Evolutionary conservation across 2,888 invertebrate species (phyloP), one percentile per base, ranked within the genome.

Genomic region (Pachydiplax longipennis): DNA sequence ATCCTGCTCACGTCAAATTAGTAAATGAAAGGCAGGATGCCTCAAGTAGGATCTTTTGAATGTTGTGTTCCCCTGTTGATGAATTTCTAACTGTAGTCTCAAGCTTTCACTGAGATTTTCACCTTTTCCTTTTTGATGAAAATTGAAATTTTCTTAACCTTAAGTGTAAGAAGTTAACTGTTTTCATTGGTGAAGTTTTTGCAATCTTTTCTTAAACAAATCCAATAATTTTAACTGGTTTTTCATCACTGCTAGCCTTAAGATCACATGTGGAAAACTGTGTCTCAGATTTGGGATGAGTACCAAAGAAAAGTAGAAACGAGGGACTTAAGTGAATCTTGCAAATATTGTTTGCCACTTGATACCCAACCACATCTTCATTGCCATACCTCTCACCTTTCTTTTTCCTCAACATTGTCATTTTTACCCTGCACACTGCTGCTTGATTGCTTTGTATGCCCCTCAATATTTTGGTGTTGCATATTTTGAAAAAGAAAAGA

Each of bases 1-100:
- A 99, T 96, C 98, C 99, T 94, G 97, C 98, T 96, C 97, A 97
- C 95, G 99, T 99, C 97, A 99, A 99, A 96, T 97, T 99, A 96
- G 99, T 99, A 95, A 99, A 99, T 96, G 98, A 98, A 97, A 98
- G 99, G 98, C 98, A 97, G 96, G 96, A 95, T 94, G 93, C 91
- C 91, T 91, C 4, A 35, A n/a, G 53, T 53, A 15, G 91, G 91
- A 91, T 91, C 90, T 92, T 91, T 91, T 92, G 91, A 91, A 90
- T 81, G 91, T 91, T 91, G 82, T 91, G 91, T 91, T 91, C n/a
- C 80, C 81, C 73, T 25, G 22, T 48, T 31, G 44, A 82, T 44
- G 40, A 73, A 80, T 61, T 61, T 61, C 65, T 80, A 90, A 90
- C 48, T 37, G 40, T 90, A 53, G 80, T 25, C n/a, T 82, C 18